Conservation (phyloP, 1,140 invertebrate species). For the Apis florea region DNA sequence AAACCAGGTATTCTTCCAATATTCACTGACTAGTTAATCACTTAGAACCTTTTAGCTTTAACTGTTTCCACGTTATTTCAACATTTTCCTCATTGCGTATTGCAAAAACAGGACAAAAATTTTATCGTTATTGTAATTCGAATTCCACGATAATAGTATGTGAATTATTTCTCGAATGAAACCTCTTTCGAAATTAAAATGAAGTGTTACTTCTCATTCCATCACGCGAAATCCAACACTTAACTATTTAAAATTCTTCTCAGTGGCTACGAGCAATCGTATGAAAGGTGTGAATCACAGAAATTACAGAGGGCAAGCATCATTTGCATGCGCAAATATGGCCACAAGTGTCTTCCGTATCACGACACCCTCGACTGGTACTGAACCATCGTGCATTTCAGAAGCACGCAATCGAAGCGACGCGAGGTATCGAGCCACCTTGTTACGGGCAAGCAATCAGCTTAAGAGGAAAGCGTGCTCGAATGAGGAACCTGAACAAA, state of each 20-base stretch:
- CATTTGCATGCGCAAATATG: slow-evolving; percentile 9
- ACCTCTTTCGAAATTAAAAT: no score
- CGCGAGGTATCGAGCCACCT: slow-evolving; percentile 15
- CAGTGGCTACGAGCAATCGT: background rate
- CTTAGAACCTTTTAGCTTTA: no score
- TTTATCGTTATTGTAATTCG: no score
- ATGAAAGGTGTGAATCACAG: background rate
- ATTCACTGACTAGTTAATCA: no score
- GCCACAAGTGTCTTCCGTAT: background rate
- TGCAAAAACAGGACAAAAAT: no score
- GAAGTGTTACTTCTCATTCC: no score
- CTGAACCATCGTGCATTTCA: slow-evolving; percentile 19
- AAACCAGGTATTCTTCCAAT: no score
- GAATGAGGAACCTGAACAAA: slow-evolving; percentile 45
- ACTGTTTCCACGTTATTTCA: no score
- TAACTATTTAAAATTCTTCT: background rate
- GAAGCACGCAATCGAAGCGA: slow-evolving; percentile 24
- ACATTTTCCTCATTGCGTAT: no score
- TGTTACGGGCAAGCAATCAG: slow-evolving; percentile 48
- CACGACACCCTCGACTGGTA: slow-evolving; percentile 8
- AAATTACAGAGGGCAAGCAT: background rate
- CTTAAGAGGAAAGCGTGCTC: slow-evolving; percentile 50
- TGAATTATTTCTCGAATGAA: no score
- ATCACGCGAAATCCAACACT: no score
- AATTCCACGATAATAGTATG: no score